Evolutionary conservation across 2,797 vertebrate species (phyloP).

Genomic region (Sebastes oblongus): DNA sequence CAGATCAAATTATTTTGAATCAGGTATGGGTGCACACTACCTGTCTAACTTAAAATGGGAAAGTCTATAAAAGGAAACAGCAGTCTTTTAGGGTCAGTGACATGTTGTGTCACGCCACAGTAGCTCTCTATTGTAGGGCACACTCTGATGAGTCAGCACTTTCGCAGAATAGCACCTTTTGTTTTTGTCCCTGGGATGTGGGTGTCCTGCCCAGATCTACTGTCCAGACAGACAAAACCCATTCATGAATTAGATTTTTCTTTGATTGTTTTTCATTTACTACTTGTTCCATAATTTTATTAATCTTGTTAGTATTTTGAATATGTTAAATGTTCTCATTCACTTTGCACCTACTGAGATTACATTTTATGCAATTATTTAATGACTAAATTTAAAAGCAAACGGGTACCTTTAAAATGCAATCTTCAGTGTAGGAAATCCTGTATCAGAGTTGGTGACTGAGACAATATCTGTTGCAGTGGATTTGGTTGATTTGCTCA

Average conservation of each 20-base stretch:
- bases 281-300: background rate
- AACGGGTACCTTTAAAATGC: background rate
- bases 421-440: background rate
- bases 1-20: background rate
- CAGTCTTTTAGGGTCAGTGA: constrained; percentile 68
- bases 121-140: constrained; percentile 62
- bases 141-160: constrained; percentile 65
- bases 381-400: background rate
- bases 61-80: constrained; percentile 62
- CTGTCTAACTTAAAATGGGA: constrained; percentile 33
- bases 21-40: constrained; percentile 1
- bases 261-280: background rate
- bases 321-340: background rate
- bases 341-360: background rate
- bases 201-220: constrained; percentile 50
- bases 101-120: constrained; percentile 66
- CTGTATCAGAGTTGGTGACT: background rate
- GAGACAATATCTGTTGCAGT: no score
- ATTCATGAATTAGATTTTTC: constrained; percentile 42
- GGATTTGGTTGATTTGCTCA: no score
- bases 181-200: constrained; percentile 64
- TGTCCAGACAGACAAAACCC: constrained; percentile 43
- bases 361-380: background rate
- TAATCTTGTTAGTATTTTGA: background rate
- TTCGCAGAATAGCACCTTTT: constrained; percentile 73